Base-by-base conservation (phyloP, 2,797 vertebrate species). In the Myiothlypis coronata region DNA sequence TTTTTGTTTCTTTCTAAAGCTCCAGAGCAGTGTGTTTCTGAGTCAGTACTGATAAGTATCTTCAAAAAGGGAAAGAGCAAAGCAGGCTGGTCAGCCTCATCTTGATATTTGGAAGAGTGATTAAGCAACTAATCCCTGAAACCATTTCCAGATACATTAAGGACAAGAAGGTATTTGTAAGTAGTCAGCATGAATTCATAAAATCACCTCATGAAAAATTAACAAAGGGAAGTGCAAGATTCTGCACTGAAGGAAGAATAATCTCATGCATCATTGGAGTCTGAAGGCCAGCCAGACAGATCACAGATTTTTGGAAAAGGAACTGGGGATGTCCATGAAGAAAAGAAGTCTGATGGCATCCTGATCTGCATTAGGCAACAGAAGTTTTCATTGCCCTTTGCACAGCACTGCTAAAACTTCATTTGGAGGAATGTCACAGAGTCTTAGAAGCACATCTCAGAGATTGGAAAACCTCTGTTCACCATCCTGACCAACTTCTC, bases 221-320 rank as follows among this genome's bases (percentile, higher is more conserved):
- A 68, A 41, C 13, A 32, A 43, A 55, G 10, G 5, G 15, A 75
- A 68, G 10, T 16, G 5, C 11, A 35, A 74, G 34, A 34, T 27
- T 68, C 10, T 35, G 15, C 11, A 7, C 12, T 55, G 47, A 74
- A 56, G 30, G 8, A 60, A 16, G 11, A 74, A 77, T 64, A 64
- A 50, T 34, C 35, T 35, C 18, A 14, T 28, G 13, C 1, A n/a
- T 41, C 18, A 4, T 30, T 44, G 22, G 20, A 22, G 17, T 34
- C 15, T 41, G 55, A 9, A 6, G 46, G 3, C 13, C 0, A 0
- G 7, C 21, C 55, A 69, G 27, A 5, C 34, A 41, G 41, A 64
- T 50, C 32, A 41, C 7, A 64, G 13, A 34, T 50, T 69, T 85
- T 34, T 24, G 46, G n/a, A 50, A 69, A 64, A 55, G 8, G 13